Percentiles rank a stretch among this genome's conserved stretches.
Evolutionary conservation across 2,888 invertebrate species (phyloP).

Genomic region (Geophilus truncorum): DNA sequence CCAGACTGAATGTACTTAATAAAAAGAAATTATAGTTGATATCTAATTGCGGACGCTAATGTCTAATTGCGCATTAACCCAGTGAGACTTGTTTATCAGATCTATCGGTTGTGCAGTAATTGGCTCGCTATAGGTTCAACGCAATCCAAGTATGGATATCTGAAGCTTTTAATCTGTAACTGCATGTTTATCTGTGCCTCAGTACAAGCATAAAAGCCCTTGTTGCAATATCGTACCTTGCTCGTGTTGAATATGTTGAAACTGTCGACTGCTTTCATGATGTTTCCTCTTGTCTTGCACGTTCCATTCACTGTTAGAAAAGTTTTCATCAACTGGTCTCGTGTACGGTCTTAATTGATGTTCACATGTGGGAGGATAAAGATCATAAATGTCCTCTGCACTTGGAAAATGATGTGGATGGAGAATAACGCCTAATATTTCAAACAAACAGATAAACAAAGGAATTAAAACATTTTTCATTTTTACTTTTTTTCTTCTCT

Average conservation of each 20-base stretch:
- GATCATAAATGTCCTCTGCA: conserved; percentile 29
- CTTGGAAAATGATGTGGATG: conserved; percentile 29
- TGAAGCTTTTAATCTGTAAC: not conserved
- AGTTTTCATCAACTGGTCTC: conserved; percentile 19
- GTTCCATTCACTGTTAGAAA: conserved; percentile 28
- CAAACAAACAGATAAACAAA: not conserved
- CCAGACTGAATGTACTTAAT: not conserved
- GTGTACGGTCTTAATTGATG: not conserved
- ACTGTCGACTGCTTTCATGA: not conserved
- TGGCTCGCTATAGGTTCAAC: not conserved
- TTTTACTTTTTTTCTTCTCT: not conserved
- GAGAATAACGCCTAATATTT: conserved; percentile 5
- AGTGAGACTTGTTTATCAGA: conserved; percentile 4
- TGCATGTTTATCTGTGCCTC: not conserved
- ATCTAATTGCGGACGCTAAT: not conserved
- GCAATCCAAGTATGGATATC: conserved; percentile 10
- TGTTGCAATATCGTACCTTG: not conserved
- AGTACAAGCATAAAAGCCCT: not conserved
- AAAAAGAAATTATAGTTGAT: not conserved
- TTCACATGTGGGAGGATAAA: not conserved
- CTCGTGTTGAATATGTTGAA: conserved; percentile 14
- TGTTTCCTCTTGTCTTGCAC: conserved; percentile 25
- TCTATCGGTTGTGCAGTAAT: not conserved
- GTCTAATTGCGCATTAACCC: not conserved
- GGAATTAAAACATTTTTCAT: not conserved